A percentile compares a stretch with the other conserved stretches of the same genome.
These are phyloP conservation scores for Tanypteryx hageni DNA, from an alignment of 2,888 invertebrate species.

Conservation along the genomic window DNA sequence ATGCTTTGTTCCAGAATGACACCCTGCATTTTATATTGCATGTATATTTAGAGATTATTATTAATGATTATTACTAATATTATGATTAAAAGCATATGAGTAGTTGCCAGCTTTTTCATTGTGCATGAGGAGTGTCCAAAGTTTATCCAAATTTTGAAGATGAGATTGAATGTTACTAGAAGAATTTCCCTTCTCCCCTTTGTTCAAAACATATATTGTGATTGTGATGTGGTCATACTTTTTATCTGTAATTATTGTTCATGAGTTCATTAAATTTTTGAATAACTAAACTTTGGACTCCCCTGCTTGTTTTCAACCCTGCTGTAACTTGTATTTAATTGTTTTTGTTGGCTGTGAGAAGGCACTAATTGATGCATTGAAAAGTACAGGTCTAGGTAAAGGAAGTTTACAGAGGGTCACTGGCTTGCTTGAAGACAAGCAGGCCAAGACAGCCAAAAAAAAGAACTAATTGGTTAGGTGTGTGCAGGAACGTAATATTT, in stretches of 20 bases:
- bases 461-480: conserved; percentile 60
- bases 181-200: conserved; percentile 33
- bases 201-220: conserved; percentile 61
- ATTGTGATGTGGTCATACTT: conserved; percentile 28
- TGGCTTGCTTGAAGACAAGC: conserved; percentile 58
- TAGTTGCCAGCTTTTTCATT: conserved; percentile 65
- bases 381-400: conserved; percentile 60
- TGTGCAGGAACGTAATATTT: conserved; percentile 55
- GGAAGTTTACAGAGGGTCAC: conserved; percentile 52
- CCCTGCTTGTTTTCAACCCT: conserved; percentile 63
- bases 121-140: conserved; percentile 65
- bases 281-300: conserved; percentile 57
- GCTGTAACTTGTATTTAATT: conserved; percentile 60
- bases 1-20: conserved; percentile 69
- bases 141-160: conserved; percentile 66
- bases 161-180: conserved; percentile 66
- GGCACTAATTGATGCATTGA: conserved; percentile 63
- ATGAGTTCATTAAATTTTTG: conserved; percentile 47
- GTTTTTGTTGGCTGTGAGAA: conserved; percentile 63
- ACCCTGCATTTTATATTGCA: conserved; percentile 69
- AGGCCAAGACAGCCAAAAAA: conserved; percentile 46
- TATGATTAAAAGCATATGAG: conserved; percentile 68
- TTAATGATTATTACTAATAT: conserved; percentile 68
- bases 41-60: conserved; percentile 68
- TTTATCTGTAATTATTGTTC: conserved; percentile 35